Base-by-base conservation (phyloP, 1,140 invertebrate species). In the Coboldia fuscipes region DNA sequence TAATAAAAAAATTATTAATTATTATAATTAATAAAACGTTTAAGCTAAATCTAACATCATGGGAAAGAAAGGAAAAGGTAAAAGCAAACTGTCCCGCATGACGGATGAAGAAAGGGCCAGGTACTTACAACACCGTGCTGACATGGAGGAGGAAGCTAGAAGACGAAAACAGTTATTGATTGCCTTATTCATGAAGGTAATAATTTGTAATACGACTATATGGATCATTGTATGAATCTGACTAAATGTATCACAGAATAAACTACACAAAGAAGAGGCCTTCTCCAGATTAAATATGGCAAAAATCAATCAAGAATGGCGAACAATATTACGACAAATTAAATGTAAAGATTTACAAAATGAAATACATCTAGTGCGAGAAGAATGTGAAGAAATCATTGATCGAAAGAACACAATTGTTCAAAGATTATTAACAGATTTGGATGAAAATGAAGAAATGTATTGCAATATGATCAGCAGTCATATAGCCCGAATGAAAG, bases 231-330 rank as follows among this genome's bases (percentile, higher is more conserved):
- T 23, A 10, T 24, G n/a, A 7, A 24, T n/a, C 23, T 29, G 5
- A 10, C 33, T 37, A 31, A 26, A 35, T 42, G 39, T 37, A 32
- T 53, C 50, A 32, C 45, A 81, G 76, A 79, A 74, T 45, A 83
- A 83, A 63, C 54, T 83, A 5, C 75, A 73, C 50, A 70, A 66
- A 30, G 80, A 84, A 48, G 75, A 82, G 51, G 63, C 66, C 5
- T 82, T 77, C 51, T 63, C 72, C 1, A 66, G 76, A 35, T 56
- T 80, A 20, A 84, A 84, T 48, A 67, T 69, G 38, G 76, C 78
- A 0, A 84, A 84, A 57, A 74, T 84, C 14, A 81, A 83, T 46
- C 74, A 80, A 54, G 69, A 78, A 47, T 83, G 79, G 79, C 65
- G 79, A 34, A 70, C 68, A 28, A 65, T 77, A 38, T 54, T 84